phyloP scores from a whole-genome alignment of 2,888 invertebrate species.

The Myathropa florea region DNA sequence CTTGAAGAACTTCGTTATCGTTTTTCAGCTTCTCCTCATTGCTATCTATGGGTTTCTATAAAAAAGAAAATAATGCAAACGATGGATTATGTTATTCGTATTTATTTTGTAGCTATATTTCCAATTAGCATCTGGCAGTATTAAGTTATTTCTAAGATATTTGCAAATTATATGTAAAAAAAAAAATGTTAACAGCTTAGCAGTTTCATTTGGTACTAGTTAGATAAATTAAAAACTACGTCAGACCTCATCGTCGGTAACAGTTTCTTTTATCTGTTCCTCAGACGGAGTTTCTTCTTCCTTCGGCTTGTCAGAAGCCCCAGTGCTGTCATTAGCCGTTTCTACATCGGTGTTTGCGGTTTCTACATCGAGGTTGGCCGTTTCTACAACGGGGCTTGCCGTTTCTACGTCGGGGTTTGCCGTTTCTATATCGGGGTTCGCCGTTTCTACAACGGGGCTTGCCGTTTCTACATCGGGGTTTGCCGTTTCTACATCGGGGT shows the following conservation, averaged over 20 bases:
- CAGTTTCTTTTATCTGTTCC: background rate
- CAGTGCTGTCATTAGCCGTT: constrained; percentile 4
- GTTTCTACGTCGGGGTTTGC: too few relatives aligned
- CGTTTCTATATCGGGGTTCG: too few relatives aligned
- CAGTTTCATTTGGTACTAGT: constrained; percentile 1
- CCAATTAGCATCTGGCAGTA: constrained; percentile 9
- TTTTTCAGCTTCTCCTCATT: constrained; percentile 54
- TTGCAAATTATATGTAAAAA: background rate
- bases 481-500: background rate
- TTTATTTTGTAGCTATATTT: background rate
- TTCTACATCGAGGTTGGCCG: too few relatives aligned
- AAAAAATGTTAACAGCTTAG: constrained; percentile 10
- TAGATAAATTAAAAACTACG: background rate
- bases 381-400: too few relatives aligned
- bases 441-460: too few relatives aligned
- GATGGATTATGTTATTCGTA: background rate
- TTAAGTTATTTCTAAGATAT: background rate
- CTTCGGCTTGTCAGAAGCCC: background rate
- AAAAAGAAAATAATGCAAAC: constrained; percentile 7
- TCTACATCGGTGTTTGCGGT: constrained; percentile 1
- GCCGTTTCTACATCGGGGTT: background rate
- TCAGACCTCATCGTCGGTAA: background rate
- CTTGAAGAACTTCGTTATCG: constrained; percentile 34
- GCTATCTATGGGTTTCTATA: constrained; percentile 62
- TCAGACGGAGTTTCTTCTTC: constrained; percentile 34